Evolutionary conservation across 1,140 invertebrate genomes (phyloP).

Genomic region (Diorhabda sublineata): DNA sequence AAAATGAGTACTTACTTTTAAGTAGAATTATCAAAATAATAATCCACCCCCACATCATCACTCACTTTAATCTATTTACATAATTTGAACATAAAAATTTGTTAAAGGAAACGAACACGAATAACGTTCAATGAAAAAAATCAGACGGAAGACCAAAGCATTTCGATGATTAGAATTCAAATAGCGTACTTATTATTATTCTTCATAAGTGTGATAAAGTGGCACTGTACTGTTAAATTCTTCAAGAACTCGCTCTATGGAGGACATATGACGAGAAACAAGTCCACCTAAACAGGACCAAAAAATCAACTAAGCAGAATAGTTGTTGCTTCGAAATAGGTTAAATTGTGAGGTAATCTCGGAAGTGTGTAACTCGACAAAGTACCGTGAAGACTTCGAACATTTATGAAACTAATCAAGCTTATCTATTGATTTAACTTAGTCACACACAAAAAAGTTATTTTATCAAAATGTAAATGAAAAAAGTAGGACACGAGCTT

Average conservation of each 20-base stretch:
- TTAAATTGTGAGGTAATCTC: not conserved
- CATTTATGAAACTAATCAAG: not conserved
- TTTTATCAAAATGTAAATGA: no score
- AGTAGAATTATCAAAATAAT: not conserved
- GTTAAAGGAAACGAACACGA: not conserved
- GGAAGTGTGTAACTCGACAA: not conserved
- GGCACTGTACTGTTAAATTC: slow-evolving; percentile 1
- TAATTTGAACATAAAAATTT: not conserved
- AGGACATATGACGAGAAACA: not conserved
- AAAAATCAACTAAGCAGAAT: not conserved
- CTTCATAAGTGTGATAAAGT: not conserved
- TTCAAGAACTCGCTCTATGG: not conserved
- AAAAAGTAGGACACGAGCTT: no score
- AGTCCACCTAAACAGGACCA: not conserved
- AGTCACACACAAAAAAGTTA: no score
- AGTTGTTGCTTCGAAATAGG: not conserved
- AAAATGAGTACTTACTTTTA: no score
- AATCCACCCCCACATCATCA: slow-evolving; percentile 1
- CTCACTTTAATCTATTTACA: not conserved
- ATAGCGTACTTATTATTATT: not conserved
- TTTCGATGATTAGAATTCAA: not conserved
- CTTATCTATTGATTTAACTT: not conserved
- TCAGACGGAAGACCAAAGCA: not conserved
- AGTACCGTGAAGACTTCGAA: not conserved
- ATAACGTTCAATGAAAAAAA: not conserved